Base-by-base conservation (phyloP, 2,797 vertebrate species). In the Lithobates sylvaticus region DNA sequence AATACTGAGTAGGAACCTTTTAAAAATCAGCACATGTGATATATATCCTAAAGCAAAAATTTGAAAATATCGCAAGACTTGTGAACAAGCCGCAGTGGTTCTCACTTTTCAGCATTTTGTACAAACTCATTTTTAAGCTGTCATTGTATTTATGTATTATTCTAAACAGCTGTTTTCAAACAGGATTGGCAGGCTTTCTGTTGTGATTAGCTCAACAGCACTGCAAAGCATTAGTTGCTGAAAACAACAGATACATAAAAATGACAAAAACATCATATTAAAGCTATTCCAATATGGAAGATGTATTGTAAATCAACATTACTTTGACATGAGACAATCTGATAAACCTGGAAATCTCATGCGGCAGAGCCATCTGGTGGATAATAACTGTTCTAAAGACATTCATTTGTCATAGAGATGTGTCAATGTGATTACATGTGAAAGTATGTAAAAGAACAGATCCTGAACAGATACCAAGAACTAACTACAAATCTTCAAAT, bases 301-400 rank as follows among this genome's bases (percentile, higher is more conserved):
- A 39, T 79, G 36, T 47, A 23, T 27, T 32, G 42, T 36, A 80
- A 29, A 50, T 50, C 65, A 29, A 70, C 77, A 68, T 79, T 79
- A 68, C 42, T 34, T 54, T 50, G 67, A 79, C 64, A 79, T 69
- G 44, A 50, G 77, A 47, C 36, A 29, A 50, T 47, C 4, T 80
- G 79, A 58, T 81, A 58, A 71, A 50, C 71, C 50, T 61, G 69
- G 42, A 71, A 81, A 72, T 61, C 42, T 71, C 47, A 42, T 29
- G 79, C 69, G 18, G 47, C 29, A 54, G 67, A 80, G 78, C 78
- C 78, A 80, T 81, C 78, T 81, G 78, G 67, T 81, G 79, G 47
- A 72, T 61, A 72, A 27, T 61, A 61, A 64, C 70, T 72, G 44
- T 73, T 21, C 15, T 61, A 72, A 42, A 71, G 44, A 70, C 27